Evolutionary conservation across 2,797 vertebrate genomes (phyloP).

Genomic region (Characodon lateralis): DNA sequence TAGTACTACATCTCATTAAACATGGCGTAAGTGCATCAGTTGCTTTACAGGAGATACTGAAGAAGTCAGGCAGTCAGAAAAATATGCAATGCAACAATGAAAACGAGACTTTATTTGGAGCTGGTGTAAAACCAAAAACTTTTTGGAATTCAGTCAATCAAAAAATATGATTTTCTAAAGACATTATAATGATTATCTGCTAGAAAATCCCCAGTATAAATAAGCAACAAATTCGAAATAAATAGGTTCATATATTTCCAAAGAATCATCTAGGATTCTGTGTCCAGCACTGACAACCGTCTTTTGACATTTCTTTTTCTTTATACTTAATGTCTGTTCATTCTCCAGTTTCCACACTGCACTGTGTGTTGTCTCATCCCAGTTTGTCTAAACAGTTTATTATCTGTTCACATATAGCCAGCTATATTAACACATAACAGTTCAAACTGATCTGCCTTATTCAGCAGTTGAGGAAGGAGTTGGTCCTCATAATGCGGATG

Average conservation of each 20-base stretch:
- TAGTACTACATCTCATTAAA: neutral
- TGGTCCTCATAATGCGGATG: conserved; percentile 84
- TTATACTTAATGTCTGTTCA: neutral
- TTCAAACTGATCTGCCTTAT: conserved; percentile 22
- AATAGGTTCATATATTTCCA: conserved; percentile 13
- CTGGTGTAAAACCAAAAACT: neutral
- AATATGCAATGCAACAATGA: neutral
- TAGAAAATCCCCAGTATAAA: neutral
- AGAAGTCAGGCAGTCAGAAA: neutral
- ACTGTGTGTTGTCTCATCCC: conserved; percentile 2
- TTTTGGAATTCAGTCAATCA: neutral
- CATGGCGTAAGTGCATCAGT: neutral
- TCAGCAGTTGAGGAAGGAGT: conserved; percentile 91
- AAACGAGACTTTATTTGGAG: neutral
- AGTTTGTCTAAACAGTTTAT: neutral
- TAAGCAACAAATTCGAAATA: conserved; percentile 9
- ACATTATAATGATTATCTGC: neutral
- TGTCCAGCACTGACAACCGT: conserved; percentile 59
- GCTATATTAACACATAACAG: neutral
- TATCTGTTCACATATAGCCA: conserved; percentile 17
- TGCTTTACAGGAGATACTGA: neutral
- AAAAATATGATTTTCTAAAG: neutral
- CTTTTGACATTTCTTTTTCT: neutral
- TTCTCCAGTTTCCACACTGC: neutral
- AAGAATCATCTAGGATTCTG: conserved; percentile 48